Conservation (phyloP, 2,888 invertebrate species). For the Ormia ochracea region DNA sequence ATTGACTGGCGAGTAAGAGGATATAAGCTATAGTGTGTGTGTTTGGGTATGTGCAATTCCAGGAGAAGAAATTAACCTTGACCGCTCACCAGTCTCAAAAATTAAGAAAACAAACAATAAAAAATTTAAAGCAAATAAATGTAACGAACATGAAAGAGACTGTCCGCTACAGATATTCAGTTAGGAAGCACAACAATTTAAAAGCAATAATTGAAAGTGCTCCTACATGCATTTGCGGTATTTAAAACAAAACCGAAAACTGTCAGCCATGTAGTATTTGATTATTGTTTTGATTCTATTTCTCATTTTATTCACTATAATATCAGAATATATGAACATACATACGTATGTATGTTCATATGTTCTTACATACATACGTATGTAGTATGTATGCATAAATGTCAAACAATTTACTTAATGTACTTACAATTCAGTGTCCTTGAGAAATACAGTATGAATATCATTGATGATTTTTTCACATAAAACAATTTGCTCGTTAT, state of each 20-base stretch:
- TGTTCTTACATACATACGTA: not conserved
- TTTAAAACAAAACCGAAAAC: not conserved
- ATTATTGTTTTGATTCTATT: no score
- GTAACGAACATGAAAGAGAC: not conserved
- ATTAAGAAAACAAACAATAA: not conserved
- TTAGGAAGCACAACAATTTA: not conserved
- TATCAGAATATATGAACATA: not conserved
- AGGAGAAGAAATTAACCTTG: slow-evolving; percentile 48
- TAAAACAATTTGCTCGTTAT: slow-evolving; percentile 82
- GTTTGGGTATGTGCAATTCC: not conserved
- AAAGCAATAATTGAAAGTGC: not conserved
- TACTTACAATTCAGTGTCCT: slow-evolving; percentile 87
- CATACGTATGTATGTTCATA: not conserved
- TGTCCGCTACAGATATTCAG: not conserved
- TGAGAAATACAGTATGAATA: slow-evolving; percentile 84
- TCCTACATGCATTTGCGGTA: no score
- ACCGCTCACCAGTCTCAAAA: slow-evolving; percentile 17
- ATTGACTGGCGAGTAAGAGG: slow-evolving; percentile 7
- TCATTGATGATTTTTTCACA: slow-evolving; percentile 89
- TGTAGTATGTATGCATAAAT: not conserved
- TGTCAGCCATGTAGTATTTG: no score
- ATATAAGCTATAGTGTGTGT: not conserved
- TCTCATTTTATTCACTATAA: no score
- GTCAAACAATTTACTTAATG: not conserved
- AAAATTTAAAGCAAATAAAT: not conserved